A percentile compares a stretch with the other conserved stretches of the same genome.
Conservation (phyloP, 1,140 invertebrate genomes). For the Hestina assimilis region DNA sequence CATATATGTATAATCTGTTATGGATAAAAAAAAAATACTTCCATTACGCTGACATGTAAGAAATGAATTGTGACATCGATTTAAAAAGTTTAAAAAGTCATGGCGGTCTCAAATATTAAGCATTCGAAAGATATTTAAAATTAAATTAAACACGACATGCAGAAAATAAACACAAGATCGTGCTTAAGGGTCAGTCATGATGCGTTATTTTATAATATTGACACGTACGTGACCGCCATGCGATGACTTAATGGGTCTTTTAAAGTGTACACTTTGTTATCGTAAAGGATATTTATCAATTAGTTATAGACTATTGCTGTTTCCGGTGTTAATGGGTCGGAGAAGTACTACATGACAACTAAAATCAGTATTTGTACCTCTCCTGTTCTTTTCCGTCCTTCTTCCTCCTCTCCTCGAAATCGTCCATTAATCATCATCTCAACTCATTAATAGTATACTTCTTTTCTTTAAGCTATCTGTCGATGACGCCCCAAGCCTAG, state of each 20-base stretch:
- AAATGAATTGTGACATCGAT: background rate
- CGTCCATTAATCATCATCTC: too few species aligned
- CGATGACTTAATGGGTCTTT: background rate
- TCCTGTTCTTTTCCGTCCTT: too few species aligned
- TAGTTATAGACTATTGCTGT: too few species aligned
- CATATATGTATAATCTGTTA: background rate
- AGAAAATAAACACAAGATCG: conserved; percentile 35
- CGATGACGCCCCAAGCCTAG: too few species aligned
- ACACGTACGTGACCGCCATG: conserved; percentile 46
- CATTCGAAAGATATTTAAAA: conserved; percentile 53
- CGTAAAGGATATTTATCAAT: background rate
- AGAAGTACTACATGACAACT: too few species aligned
- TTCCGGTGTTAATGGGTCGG: too few species aligned
- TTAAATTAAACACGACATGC: conserved; percentile 43
- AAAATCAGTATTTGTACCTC: too few species aligned
- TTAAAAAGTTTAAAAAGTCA: background rate
- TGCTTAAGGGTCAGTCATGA: conserved; percentile 46
- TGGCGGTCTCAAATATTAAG: conserved; percentile 19
- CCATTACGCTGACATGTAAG: background rate
- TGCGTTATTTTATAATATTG: conserved; percentile 43
- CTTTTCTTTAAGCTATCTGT: too few species aligned
- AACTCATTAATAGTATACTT: too few species aligned
- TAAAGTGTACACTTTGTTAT: background rate
- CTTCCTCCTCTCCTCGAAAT: too few species aligned
- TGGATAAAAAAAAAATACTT: background rate